Base-by-base conservation (phyloP, 2,888 invertebrate genomes). In the Pseudococcus longispinus region DNA sequence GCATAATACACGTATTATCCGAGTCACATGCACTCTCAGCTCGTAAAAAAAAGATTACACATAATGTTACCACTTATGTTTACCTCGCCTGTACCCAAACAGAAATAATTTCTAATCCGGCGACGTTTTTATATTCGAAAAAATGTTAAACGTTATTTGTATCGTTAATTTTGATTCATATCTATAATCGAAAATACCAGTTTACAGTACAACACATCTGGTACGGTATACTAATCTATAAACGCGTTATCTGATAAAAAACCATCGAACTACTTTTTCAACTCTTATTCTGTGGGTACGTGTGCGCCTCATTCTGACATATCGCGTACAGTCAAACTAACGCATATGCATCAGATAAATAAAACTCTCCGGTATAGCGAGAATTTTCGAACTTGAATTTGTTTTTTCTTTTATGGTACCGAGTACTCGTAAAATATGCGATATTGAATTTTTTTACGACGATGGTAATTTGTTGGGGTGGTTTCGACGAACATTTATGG, bases 91-190 rank as follows among this genome's bases (percentile, higher is more conserved):
- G 11, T 74, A 70, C 29, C 37, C n/a, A n/a, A 26, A 70, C 11
- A 42, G 42, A 80, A 80, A 80, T 80, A 80, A 80, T 80, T 80
- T 80, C 42, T 80, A 80, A 80, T 80, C 77, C 42, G 77, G 77
- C 32, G 77, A 80, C 77, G 77, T 80, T 80, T 80, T 42, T 80
- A 42, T 80, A 80, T 80, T 80, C 77, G 20, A 80, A 80, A 60
- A 80, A 80, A 80, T 80, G 77, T 80, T 80, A 80, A 80, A 80
- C 77, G 77, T 80, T 80, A 80, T 80, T 80, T 80, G 77, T 80
- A 80, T 80, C 77, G 77, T 80, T 80, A 80, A 80, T 80, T 80
- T 80, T 80, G 77, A 80, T 80, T 80, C 77, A 80, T 80, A 80
- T 80, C 77, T 80, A 42, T 80, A 80, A 80, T 80, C 77, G 77